Evolutionary conservation across 2,888 invertebrate species (phyloP).

Genomic region (Gymnoscelis rufifasciata): DNA sequence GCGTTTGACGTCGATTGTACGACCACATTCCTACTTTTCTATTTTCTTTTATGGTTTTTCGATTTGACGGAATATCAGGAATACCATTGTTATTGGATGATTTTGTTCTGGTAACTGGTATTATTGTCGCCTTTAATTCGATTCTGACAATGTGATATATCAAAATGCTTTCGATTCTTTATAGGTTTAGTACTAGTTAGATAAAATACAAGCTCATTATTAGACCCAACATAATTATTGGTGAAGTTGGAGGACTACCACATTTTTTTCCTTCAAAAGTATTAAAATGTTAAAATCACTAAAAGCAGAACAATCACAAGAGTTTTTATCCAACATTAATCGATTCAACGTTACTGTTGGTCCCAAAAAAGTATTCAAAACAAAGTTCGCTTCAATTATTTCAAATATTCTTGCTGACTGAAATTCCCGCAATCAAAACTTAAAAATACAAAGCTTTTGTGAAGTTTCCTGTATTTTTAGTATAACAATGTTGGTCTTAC

Average conservation of each 20-base stretch:
- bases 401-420: conserved; percentile 12
- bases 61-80: neutral
- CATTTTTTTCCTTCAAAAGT: no score
- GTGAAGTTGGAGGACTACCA: no score
- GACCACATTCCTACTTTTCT: conserved; percentile 13
- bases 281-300: no score
- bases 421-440: conserved; percentile 27
- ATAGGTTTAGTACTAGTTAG: no score
- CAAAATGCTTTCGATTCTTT: no score
- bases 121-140: no score
- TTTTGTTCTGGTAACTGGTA: neutral
- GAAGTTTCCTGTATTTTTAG: conserved; percentile 29
- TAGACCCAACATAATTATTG: no score
- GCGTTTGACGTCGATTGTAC: conserved; percentile 17
- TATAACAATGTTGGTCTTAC: conserved; percentile 21
- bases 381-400: conserved; percentile 15
- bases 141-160: no score
- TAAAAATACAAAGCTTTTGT: conserved; percentile 20
- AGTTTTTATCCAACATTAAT: no score
- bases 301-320: no score
- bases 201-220: no score
- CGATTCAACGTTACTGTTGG: no score
- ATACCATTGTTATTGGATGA: neutral
- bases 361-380: conserved; percentile 14
- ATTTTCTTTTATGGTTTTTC: conserved; percentile 11